These are phyloP conservation scores for Rhynchonycteris naso DNA, from an alignment of 2,797 vertebrate genomes.

Conservation along the genomic window DNA sequence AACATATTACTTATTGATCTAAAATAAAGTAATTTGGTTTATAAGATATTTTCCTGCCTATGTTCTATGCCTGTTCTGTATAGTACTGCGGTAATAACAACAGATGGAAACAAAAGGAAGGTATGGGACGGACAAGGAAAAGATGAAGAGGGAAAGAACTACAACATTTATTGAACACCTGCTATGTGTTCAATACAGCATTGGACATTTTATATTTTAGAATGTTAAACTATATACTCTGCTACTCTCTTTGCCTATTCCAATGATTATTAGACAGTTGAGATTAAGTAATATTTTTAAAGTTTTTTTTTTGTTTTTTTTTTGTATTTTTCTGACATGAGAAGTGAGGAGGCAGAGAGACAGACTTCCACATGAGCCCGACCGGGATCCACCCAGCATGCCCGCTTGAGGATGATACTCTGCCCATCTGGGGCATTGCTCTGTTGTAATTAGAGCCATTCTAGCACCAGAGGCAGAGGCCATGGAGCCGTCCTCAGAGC, in stretches of 20 bases:
- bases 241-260: not conserved
- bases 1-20: not conserved
- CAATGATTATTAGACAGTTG: not conserved
- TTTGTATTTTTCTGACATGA: no score
- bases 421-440: no score
- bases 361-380: no score
- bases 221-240: not conserved
- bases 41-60: not conserved
- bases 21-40: not conserved
- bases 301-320: no score
- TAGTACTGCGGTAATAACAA: not conserved
- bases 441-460: no score
- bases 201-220: not conserved
- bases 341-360: no score
- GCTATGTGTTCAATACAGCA: not conserved
- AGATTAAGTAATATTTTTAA: conserved; percentile 27
- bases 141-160: not conserved
- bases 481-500: no score
- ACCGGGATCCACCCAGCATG: no score
- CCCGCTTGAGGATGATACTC: no score
- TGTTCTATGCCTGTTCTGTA: not conserved
- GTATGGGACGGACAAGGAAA: not conserved
- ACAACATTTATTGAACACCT: not conserved
- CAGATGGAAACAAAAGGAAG: not conserved
- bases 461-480: no score